Evolutionary conservation across 2,113 vertebrate genomes (phyloP).

Genomic region (Amphilophus citrinellus): DNA sequence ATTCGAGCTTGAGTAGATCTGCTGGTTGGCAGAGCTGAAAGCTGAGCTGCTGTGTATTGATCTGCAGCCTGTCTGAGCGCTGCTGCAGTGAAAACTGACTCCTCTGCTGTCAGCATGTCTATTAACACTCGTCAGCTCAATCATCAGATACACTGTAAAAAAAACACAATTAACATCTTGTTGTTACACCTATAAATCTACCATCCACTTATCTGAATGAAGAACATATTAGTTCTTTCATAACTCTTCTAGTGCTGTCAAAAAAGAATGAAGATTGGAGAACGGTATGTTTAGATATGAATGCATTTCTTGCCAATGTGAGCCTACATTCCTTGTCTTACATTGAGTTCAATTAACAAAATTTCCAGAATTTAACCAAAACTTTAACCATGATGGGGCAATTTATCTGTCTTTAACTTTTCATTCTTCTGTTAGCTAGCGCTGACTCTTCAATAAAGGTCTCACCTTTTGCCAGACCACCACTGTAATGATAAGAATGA

Average conservation of each 20-base stretch:
- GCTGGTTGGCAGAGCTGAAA: constrained; percentile 50
- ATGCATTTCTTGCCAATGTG: too few relatives aligned
- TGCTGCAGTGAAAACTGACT: constrained; percentile 50
- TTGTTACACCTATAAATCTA: not conserved
- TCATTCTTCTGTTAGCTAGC: too few relatives aligned
- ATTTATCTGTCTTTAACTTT: too few relatives aligned
- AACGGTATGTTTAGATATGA: too few relatives aligned
- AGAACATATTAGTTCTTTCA: not conserved
- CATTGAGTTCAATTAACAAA: not conserved
- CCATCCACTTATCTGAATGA: not conserved
- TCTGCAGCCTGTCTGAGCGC: constrained; percentile 56
- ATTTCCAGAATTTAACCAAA: not conserved
- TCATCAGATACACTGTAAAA: constrained; percentile 1
- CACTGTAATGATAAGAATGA: too few relatives aligned
- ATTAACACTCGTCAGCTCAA: constrained; percentile 36
- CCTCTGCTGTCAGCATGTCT: constrained; percentile 36
- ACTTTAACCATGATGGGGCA: too few relatives aligned
- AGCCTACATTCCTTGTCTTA: not conserved
- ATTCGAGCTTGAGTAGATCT: not conserved
- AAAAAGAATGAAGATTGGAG: not conserved
- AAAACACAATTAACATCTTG: not conserved
- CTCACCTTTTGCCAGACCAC: too few relatives aligned
- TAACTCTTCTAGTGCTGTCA: not conserved
- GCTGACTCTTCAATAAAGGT: too few relatives aligned
- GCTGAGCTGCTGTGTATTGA: constrained; percentile 58